Conservation (phyloP, 2,113 vertebrate genomes). For the Halichoerus grypus region DNA sequence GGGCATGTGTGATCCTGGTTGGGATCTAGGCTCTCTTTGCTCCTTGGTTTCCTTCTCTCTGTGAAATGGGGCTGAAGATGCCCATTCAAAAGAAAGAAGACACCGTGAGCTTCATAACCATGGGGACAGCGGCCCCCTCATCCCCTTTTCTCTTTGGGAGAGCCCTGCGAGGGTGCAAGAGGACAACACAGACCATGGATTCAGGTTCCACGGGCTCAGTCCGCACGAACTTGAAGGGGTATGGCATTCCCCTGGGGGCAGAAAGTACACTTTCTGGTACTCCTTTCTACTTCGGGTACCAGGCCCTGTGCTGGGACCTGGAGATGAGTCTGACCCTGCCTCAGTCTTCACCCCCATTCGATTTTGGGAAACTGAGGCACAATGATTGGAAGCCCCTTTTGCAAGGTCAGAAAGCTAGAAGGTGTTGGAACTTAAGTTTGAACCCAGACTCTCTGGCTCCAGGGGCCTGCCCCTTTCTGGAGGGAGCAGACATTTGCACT, state of each 20-base stretch:
- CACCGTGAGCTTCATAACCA: fast-evolving
- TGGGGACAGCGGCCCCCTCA: not conserved
- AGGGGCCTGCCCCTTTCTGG: not conserved
- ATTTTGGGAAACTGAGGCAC: not conserved
- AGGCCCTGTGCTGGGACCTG: not conserved
- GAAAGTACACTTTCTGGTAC: no score
- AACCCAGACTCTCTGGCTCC: not conserved
- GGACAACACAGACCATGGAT: not conserved
- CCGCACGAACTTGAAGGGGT: not conserved
- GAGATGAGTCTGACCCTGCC: not conserved
- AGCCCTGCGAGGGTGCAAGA: not conserved
- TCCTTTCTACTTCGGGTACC: not conserved
- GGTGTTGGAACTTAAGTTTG: not conserved
- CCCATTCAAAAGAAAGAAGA: not conserved
- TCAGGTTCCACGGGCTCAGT: not conserved
- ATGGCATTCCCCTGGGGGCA: not conserved
- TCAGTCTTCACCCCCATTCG: not conserved
- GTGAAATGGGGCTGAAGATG: not conserved
- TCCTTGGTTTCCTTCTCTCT: not conserved
- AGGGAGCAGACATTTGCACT: not conserved
- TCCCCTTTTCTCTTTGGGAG: not conserved
- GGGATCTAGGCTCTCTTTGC: not conserved
- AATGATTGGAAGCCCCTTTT: not conserved
- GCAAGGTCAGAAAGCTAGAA: not conserved
- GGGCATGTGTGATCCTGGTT: not conserved